phyloP scores from a whole-genome alignment of 2,113 vertebrate genomes.

The Prionailurus bengalensis region DNA sequence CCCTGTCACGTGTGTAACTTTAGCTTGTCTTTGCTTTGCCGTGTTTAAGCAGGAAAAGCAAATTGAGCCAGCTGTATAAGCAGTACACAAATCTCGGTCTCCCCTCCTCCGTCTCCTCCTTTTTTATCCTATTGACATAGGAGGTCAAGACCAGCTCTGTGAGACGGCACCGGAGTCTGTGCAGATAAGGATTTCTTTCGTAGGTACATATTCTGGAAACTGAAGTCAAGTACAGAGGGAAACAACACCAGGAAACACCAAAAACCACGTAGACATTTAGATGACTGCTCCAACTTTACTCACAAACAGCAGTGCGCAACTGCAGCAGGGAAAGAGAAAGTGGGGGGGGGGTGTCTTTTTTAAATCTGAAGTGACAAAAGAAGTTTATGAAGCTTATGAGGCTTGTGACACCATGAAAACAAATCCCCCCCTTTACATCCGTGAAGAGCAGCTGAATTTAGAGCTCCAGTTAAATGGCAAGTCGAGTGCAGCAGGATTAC shows the following conservation, averaged over 20 bases:
- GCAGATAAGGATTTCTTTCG: conserved; percentile 1
- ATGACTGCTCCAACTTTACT: background rate
- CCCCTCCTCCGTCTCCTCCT: background rate
- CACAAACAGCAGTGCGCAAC: background rate
- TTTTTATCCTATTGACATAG: conserved; percentile 21
- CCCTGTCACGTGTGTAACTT: conserved; percentile 56
- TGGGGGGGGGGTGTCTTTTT: background rate
- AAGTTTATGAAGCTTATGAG: background rate
- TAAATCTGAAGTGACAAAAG: conserved; percentile 66
- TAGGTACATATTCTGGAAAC: background rate
- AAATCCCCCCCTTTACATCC: conserved; percentile 66
- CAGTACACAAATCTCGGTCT: conserved; percentile 56
- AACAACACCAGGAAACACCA: background rate
- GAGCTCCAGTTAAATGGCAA: conserved; percentile 34
- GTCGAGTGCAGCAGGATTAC: conserved; percentile 67
- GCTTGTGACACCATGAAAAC: conserved; percentile 54
- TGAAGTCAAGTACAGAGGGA: background rate
- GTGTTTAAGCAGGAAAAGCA: conserved; percentile 72
- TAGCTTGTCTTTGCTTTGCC: conserved; percentile 63
- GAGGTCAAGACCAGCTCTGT: conserved; percentile 21
- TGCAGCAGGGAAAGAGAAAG: background rate
- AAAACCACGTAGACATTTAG: background rate
- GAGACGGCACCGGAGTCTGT: background rate
- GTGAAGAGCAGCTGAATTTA: conserved; percentile 67
- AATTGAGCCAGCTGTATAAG: conserved; percentile 73